Evolutionary conservation across 2,888 invertebrate genomes (phyloP).

Genomic region (Drosophila kanekoi): DNA sequence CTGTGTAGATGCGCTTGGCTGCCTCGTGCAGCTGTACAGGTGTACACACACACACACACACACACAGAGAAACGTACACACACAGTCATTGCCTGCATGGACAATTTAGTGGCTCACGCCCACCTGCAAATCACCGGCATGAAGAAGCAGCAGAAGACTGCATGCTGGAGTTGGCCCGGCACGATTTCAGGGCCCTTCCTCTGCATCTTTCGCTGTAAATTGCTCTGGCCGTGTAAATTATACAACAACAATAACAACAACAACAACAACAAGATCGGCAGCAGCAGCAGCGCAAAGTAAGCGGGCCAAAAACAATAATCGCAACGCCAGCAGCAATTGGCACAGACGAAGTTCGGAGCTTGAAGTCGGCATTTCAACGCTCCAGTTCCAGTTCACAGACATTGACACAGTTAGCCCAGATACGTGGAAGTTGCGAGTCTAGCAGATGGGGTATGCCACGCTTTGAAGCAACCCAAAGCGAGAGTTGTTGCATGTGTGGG

Average conservation of each 20-base stretch:
- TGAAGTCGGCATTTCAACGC: conserved; percentile 53
- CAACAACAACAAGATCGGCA: conserved; percentile 1
- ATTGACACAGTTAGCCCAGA: conserved; percentile 75
- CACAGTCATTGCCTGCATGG: conserved; percentile 22
- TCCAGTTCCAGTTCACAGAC: conserved; percentile 82
- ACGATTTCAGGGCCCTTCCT: conserved; percentile 64
- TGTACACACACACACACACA: conserved; percentile 29
- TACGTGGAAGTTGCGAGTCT: conserved; percentile 21
- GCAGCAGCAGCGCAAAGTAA: conserved; percentile 29
- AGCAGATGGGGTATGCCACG: conserved; percentile 10
- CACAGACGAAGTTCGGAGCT: conserved; percentile 30
- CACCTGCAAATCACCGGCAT: conserved; percentile 57
- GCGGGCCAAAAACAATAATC: conserved; percentile 54
- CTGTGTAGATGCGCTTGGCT: conserved; percentile 28
- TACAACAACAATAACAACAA: conserved; percentile 24
- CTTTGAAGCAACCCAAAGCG: conserved; percentile 11
- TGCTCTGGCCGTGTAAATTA: conserved; percentile 48
- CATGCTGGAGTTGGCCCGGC: conserved; percentile 46
- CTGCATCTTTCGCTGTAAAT: conserved; percentile 44
- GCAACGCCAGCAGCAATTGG: conserved; percentile 37
- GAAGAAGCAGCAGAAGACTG: conserved; percentile 25
- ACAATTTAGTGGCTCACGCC: conserved; percentile 71
- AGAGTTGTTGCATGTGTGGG: conserved; percentile 6
- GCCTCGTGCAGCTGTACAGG: conserved; percentile 31
- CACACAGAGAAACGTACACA: conserved; percentile 6